These are phyloP conservation scores for Pristionchus exspectatus DNA, from an alignment of 2,888 invertebrate species.

Conservation along the genomic window DNA sequence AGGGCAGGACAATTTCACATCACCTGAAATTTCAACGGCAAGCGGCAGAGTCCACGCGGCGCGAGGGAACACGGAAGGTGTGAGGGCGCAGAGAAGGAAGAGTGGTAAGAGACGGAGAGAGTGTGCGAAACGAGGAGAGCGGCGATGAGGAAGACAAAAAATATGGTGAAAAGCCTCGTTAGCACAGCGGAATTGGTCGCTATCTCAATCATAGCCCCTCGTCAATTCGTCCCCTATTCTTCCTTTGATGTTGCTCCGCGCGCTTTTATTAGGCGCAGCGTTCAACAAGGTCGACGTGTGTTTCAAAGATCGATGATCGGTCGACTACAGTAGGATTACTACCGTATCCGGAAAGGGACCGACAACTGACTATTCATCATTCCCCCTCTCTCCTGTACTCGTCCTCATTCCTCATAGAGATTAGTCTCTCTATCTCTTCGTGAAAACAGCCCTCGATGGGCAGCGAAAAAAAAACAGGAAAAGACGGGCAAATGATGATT, in stretches of 20 bases:
- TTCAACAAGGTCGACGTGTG: neutral
- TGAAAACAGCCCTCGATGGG: constrained; percentile 15
- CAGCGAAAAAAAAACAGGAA: neutral
- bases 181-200: neutral
- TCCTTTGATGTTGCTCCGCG: constrained; percentile 36
- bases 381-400: neutral
- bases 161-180: constrained; percentile 49
- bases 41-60: constrained; percentile 9
- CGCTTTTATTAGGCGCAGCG: constrained; percentile 12
- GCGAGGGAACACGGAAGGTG: constrained; percentile 25
- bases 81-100: neutral
- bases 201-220: constrained; percentile 1
- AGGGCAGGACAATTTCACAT: neutral
- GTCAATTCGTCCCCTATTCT: constrained; percentile 24
- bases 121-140: constrained; percentile 6
- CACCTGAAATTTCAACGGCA: neutral
- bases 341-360: neutral
- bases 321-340: constrained; percentile 10
- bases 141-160: constrained; percentile 35
- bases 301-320: neutral
- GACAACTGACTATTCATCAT: neutral
- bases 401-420: constrained; percentile 10
- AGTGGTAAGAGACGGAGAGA: neutral
- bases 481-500: constrained; percentile 24
- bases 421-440: neutral